Percentiles rank a stretch among this genome's conserved stretches.
These are phyloP conservation scores for Sebastes vulpes DNA, from an alignment of 2,797 vertebrate species.

Conservation along the genomic window DNA sequence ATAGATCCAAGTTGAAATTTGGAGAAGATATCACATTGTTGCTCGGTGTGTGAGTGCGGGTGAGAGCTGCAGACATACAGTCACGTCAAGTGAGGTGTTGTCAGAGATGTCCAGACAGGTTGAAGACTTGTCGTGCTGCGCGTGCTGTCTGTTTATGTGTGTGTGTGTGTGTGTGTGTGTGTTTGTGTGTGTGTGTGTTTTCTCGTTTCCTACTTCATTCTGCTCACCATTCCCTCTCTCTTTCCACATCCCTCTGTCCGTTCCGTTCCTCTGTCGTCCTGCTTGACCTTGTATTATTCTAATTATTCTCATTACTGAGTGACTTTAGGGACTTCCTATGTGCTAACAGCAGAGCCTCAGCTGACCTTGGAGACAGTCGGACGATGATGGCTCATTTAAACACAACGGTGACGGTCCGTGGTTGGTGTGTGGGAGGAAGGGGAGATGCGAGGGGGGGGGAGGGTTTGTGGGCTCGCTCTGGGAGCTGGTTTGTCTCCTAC, in stretches of 20 bases:
- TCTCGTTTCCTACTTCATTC: neutral
- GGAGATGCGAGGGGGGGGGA: neutral
- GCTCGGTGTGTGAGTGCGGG: neutral
- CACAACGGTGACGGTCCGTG: neutral
- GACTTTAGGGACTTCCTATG: conserved; percentile 48
- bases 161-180: neutral
- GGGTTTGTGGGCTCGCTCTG: conserved; percentile 21
- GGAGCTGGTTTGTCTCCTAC: conserved; percentile 71
- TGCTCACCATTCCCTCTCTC: neutral
- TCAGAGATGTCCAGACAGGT: conserved; percentile 12
- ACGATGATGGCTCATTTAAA: conserved; percentile 65
- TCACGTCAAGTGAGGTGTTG: neutral
- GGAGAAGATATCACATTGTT: neutral
- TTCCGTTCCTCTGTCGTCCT: conserved; percentile 24
- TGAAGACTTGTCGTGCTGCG: neutral
- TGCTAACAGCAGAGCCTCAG: conserved; percentile 31
- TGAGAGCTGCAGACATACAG: neutral
- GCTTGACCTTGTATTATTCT: conserved; percentile 65
- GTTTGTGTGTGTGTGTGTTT: neutral
- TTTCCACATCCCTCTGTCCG: neutral
- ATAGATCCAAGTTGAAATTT: conserved; percentile 12
- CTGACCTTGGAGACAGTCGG: conserved; percentile 60
- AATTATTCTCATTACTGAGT: conserved; percentile 63
- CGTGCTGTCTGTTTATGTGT: neutral
- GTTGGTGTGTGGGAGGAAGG: conserved; percentile 24